Evolutionary conservation across 2,113 vertebrate species (phyloP), one percentile per base, ranked within the genome.

Genomic region (Miniopterus natalensis): DNA sequence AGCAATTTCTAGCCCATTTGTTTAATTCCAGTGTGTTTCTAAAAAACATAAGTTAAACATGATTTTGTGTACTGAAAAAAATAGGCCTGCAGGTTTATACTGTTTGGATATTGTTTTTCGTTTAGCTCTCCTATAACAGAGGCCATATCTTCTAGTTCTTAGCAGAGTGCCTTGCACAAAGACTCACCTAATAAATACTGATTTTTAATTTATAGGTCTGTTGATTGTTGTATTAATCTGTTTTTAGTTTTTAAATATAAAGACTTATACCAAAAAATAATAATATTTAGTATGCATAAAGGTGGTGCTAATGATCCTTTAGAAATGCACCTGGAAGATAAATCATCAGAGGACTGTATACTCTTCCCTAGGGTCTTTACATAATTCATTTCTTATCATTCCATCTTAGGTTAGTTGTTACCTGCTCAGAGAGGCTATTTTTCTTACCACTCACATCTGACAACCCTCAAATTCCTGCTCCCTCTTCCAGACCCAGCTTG

Each of bases 231-330:
- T 92, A 31, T 74, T 93, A 71, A 84, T 61, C 13, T 88, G 9
- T 70, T 91, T 9, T 93, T 96, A 9, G n/a, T 65, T 84, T 61
- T 73, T 85, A 93, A 80, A 61, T 80, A 66, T 65, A 87, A 90
- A 61, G 45, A 29, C 57, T 40, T 95, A 77, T 81, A 53, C 55
- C 87, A 51, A 74, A 27, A 71, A 42, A 47, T 31, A 63, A 29
- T 90, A 18, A 42, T 80, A 68, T 21, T 49, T 90, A 79, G 61
- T 77, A 55, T 90, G 9, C 6, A 45, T 70, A 55, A 70, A 66
- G 1, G 6, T 84, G 45, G 10, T 84, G 3, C 42, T 61, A 61
- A 31, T 66, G 8, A 78, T 63, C 7, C 47, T 77, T 55, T 66
- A 90, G 73, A 88, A 93, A 53, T 89, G 45, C 42, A 81, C 15